phyloP scores from a whole-genome alignment of 2,113 vertebrate genomes.

The Spea bombifrons region DNA sequence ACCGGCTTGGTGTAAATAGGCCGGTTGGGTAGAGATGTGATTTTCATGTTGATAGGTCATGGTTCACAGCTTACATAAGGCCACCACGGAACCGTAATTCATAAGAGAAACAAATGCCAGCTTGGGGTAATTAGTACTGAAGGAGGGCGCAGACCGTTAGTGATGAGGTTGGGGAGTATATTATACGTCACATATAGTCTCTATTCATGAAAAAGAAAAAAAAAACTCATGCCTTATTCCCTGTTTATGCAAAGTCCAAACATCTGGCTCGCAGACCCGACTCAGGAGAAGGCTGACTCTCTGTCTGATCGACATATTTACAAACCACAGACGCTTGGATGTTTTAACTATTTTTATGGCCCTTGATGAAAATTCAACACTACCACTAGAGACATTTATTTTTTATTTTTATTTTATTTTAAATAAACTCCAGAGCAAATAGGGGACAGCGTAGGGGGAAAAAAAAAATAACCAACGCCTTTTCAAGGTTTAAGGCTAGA shows the following conservation, averaged over 20 bases:
- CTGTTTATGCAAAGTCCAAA: neutral
- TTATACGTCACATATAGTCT: neutral
- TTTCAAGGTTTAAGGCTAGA: slow-evolving; percentile 3
- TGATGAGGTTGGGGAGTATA: no score
- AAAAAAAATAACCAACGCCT: neutral
- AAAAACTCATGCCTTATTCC: neutral
- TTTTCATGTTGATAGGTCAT: no score
- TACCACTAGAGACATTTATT: neutral
- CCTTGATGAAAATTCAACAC: slow-evolving; percentile 4
- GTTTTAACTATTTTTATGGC: slow-evolving; percentile 26
- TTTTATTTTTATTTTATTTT: neutral
- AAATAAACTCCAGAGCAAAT: slow-evolving; percentile 28
- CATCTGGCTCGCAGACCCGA: slow-evolving; percentile 36
- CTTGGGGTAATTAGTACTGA: no score
- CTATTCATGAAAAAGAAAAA: neutral
- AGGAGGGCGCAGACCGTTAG: no score
- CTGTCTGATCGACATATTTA: slow-evolving; percentile 37
- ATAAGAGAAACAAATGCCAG: no score
- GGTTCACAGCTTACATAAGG: no score
- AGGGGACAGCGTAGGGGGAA: neutral
- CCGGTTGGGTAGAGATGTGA: no score
- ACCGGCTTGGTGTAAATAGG: no score
- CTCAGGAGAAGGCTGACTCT: slow-evolving; percentile 13
- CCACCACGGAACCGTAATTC: no score
- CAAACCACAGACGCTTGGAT: slow-evolving; percentile 39